These are phyloP conservation scores for Standfussiana lucernea DNA, from an alignment of 2,888 invertebrate species.

Conservation along the genomic window DNA sequence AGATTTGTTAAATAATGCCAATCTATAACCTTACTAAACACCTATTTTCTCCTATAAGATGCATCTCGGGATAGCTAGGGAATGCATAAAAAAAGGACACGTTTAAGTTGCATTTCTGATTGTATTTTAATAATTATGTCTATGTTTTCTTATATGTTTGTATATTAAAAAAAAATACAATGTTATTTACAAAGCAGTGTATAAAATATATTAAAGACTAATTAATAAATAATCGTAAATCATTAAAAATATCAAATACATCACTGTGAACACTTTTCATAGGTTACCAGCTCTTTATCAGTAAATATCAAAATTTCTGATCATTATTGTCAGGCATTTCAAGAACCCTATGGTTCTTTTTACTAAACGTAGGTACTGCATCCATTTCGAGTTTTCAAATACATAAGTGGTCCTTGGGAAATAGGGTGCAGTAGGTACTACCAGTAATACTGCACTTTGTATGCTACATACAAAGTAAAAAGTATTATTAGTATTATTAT, in stretches of 20 bases:
- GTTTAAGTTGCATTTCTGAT: not conserved
- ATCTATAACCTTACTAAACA: not conserved
- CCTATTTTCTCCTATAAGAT: not conserved
- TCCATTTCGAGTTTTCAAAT: not conserved
- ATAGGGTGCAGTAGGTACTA: not conserved
- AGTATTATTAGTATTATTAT: too few relatives aligned
- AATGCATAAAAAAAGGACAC: not conserved
- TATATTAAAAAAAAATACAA: too few relatives aligned
- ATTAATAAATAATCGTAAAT: not conserved
- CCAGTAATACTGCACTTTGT: slow-evolving; percentile 12
- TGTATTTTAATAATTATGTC: not conserved
- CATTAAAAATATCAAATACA: not conserved
- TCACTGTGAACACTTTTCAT: not conserved
- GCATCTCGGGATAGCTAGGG: not conserved
- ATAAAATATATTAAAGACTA: not conserved
- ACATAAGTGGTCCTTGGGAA: not conserved
- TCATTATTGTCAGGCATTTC: not conserved
- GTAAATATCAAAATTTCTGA: not conserved
- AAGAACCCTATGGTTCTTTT: not conserved
- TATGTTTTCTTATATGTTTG: too few relatives aligned
- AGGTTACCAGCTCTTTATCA: not conserved
- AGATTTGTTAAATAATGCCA: not conserved
- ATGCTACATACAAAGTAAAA: not conserved
- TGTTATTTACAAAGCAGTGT: slow-evolving; percentile 14
- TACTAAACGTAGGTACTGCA: not conserved